These are phyloP conservation scores for Zaprionus tsacasi DNA, from an alignment of 1,140 invertebrate species.

Conservation along the genomic window DNA sequence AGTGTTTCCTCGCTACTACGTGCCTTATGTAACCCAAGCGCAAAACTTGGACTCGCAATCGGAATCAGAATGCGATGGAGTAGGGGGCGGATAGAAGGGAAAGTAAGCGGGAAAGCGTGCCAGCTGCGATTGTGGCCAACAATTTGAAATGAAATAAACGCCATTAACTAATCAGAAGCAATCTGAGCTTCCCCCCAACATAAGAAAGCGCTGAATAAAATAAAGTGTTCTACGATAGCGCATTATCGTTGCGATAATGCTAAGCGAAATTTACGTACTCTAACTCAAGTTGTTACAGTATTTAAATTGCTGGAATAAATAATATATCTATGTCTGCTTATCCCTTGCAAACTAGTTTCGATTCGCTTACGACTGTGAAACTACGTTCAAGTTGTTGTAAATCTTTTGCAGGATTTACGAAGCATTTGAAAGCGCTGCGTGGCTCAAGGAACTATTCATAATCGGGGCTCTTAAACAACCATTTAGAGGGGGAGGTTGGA, in stretches of 20 bases:
- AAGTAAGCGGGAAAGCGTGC: not conserved
- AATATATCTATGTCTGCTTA: not conserved
- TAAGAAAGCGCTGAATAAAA: constrained; percentile 11
- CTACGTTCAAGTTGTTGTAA: not conserved
- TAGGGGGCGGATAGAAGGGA: not conserved
- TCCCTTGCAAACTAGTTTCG: not conserved
- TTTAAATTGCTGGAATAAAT: not conserved
- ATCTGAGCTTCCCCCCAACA: not conserved
- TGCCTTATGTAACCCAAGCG: constrained; percentile 24
- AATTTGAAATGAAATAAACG: constrained; percentile 71
- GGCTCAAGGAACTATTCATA: not conserved
- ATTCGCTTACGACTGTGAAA: not conserved
- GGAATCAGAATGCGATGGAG: constrained; percentile 1
- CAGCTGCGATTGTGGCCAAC: constrained; percentile 54
- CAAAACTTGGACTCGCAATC: constrained; percentile 9
- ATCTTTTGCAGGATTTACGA: not conserved
- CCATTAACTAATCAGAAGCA: constrained; percentile 77
- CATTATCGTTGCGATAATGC: constrained; percentile 15
- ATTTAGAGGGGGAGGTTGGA: constrained; percentile 7
- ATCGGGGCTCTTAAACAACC: not conserved
- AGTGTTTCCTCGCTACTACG: constrained; percentile 44
- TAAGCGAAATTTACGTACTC: constrained; percentile 19
- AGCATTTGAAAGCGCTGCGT: not conserved
- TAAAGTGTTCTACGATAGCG: constrained; percentile 15
- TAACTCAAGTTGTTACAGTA: not conserved